Base-by-base conservation (phyloP, 2,113 vertebrate species). In the Ammospiza nelsoni region DNA sequence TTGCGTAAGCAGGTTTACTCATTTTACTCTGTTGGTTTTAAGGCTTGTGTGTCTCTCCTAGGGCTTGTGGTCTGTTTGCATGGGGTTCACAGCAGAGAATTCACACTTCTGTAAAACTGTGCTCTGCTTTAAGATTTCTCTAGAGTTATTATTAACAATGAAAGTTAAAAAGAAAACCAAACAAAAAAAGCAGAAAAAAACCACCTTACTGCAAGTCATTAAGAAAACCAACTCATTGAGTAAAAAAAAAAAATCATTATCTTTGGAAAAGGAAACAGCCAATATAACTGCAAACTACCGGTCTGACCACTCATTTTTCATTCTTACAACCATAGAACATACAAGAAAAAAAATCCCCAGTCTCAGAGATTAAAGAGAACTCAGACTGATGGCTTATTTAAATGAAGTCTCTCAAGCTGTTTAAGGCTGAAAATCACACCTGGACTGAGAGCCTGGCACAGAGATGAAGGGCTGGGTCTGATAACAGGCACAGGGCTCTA, bases 261-360 rank as follows among this genome's bases (percentile, higher is more conserved):
- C 87, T 95, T 74, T 86, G 68, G 51, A 93, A 96, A 89, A 96
- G 95, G 93, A 96, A 97, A 87, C 84, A 91, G 77, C 67, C 59
- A 84, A 95, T 94, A 71, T 76, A 93, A 95, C 96, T 97, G 92
- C 89, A 95, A 96, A 95, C 78, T 96, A 94, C 87, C 0, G 2
- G 55, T 89, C 74, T 96, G 95, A 96, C 80, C 91, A 89, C 85
- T 93, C 67, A 69, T 96, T 97, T 97, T 97, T 96, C 96, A 95
- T 97, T 97, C 74, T 97, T 95, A 84, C 54, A 94, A 71, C 77
- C 68, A 59, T 79, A 95, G 93, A 89, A 69, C 33, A 57, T 33
- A 61, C n/a, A 96, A 75, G 66, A 73, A 71, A 78, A 76, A 97
- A 97, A 96, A 43, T 28, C 85, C 90, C 93, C 85, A 67, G 15